Evolutionary conservation across 2,888 invertebrate genomes (phyloP).

Genomic region (Rhamnusium bicolor): DNA sequence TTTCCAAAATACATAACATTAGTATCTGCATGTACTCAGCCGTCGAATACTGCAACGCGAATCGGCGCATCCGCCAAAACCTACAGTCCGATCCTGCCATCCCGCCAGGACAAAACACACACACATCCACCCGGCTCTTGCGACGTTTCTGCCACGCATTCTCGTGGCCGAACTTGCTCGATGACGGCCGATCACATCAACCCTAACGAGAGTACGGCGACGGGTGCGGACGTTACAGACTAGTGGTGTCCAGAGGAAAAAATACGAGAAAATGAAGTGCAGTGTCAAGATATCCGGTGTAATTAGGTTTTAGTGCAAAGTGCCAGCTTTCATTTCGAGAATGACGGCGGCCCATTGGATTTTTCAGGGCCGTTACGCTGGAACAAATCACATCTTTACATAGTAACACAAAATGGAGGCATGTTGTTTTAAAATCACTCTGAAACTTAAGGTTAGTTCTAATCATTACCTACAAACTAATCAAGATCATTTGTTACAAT

Average conservation of each 20-base stretch:
- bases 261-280: conserved; percentile 30
- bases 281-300: conserved; percentile 19
- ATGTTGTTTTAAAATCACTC: conserved; percentile 66
- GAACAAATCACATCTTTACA: conserved; percentile 51
- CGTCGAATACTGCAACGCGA: not conserved
- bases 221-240: conserved; percentile 47
- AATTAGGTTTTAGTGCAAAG: conserved; percentile 13
- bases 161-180: conserved; percentile 41
- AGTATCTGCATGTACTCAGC: not conserved
- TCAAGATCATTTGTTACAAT: not conserved
- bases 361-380: conserved; percentile 49
- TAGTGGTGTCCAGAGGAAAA: conserved; percentile 29
- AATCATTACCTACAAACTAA: not conserved
- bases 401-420: conserved; percentile 63
- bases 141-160: conserved; percentile 40
- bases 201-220: conserved; percentile 28
- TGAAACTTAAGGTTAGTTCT: conserved; percentile 68
- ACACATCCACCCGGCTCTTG: conserved; percentile 31
- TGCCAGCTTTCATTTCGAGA: conserved; percentile 25
- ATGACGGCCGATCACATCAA: conserved; percentile 35
- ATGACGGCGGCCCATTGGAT: conserved; percentile 49
- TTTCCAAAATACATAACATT: too few relatives aligned
- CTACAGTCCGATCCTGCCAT: conserved; percentile 8
- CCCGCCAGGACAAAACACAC: not conserved
- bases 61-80: not conserved